Conservation (phyloP, 2,888 invertebrate species). For the Chymomyza caudatula region DNA sequence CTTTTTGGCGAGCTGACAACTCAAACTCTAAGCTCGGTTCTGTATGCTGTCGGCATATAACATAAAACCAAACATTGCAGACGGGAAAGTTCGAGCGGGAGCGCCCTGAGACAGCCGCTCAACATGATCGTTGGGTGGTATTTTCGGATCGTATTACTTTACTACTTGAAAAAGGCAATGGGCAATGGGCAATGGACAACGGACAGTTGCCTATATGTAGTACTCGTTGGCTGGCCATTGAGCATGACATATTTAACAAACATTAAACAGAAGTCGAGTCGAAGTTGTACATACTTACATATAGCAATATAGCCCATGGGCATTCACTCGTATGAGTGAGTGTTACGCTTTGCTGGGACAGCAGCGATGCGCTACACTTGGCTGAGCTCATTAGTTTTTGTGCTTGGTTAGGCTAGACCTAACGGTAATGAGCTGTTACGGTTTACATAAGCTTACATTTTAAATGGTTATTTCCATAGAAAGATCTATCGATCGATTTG, state of each 20-base stretch:
- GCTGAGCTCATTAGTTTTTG: neutral
- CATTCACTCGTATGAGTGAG: constrained; percentile 32
- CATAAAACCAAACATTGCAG: neutral
- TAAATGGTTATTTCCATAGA: too few relatives aligned
- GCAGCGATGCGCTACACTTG: constrained; percentile 23
- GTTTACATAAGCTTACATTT: neutral
- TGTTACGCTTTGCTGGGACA: constrained; percentile 50
- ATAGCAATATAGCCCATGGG: constrained; percentile 11
- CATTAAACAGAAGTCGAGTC: constrained; percentile 1
- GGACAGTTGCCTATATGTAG: constrained; percentile 30
- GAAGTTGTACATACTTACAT: neutral
- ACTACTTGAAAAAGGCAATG: constrained; percentile 33
- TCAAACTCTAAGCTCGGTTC: neutral
- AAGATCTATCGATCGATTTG: too few relatives aligned
- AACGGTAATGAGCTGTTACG: neutral
- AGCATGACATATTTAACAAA: neutral
- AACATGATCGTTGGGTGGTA: constrained; percentile 30
- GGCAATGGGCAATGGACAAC: constrained; percentile 53
- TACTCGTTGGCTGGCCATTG: neutral
- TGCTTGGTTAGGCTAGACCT: neutral
- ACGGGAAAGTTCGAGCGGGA: neutral
- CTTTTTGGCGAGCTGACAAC: neutral
- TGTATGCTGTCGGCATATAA: neutral
- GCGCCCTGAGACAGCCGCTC: neutral
- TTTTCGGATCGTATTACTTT: constrained; percentile 48